Conservation (phyloP, 2,888 invertebrate species). For the Phyllotreta striolata region DNA sequence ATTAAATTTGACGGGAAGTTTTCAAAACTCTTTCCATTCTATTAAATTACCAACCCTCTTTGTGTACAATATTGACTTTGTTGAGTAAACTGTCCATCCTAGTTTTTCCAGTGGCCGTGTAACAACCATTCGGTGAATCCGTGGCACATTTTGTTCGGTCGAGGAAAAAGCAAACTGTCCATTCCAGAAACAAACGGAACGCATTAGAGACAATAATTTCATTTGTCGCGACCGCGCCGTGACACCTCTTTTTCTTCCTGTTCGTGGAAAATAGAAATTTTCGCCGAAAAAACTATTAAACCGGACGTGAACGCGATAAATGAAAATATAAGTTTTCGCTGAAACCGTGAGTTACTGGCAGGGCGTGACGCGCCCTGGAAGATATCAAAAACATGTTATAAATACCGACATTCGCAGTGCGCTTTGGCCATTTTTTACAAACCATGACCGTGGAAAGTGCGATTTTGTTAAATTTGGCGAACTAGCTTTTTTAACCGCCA, state of each 20-base stretch:
- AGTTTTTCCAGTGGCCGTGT: constrained; percentile 5
- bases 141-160: not conserved
- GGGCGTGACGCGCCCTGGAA: constrained; percentile 13
- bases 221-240: constrained; percentile 28
- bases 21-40: not conserved
- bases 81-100: not conserved
- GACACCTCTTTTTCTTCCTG: constrained; percentile 20
- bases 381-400: constrained; percentile 26
- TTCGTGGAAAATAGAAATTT: constrained; percentile 17
- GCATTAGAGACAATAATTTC: constrained; percentile 30
- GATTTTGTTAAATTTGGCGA: not conserved
- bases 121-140: constrained; percentile 15
- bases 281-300: constrained; percentile 30
- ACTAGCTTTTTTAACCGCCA: too few relatives aligned
- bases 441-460: too few relatives aligned
- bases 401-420: not conserved
- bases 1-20: not conserved
- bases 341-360: constrained; percentile 24
- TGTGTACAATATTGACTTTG: not conserved
- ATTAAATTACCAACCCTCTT: not conserved
- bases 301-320: constrained; percentile 32
- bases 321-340: constrained; percentile 34
- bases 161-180: constrained; percentile 31
- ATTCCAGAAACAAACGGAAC: constrained; percentile 24
- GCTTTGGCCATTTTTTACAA: too few relatives aligned